phyloP scores from a whole-genome alignment of 1,140 invertebrate species.

The Bemisia tabaci region DNA sequence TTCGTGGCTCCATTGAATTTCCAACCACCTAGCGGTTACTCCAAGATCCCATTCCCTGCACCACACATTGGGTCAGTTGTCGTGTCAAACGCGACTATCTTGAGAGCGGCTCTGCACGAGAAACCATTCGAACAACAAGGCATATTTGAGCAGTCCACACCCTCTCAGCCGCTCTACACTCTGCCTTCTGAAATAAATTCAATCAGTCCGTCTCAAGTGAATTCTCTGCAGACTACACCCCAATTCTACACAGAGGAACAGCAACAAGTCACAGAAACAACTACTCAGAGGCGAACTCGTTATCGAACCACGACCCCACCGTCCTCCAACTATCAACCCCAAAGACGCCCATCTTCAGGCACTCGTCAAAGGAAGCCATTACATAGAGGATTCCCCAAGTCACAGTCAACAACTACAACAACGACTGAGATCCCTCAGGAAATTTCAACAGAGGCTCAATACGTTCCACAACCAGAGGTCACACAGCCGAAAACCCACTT shows the following conservation, averaged over 20 bases:
- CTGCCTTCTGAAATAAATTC: slow-evolving; percentile 6
- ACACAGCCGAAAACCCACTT: background rate
- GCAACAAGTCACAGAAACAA: slow-evolving; percentile 6
- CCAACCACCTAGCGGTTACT: slow-evolving; percentile 59
- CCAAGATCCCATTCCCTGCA: slow-evolving; percentile 66
- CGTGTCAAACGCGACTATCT: slow-evolving; percentile 30
- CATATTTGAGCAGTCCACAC: slow-evolving; percentile 1
- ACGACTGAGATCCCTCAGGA: background rate
- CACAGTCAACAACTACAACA: slow-evolving; percentile 9
- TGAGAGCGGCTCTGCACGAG: slow-evolving; percentile 14
- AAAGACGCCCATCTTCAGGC: slow-evolving; percentile 2
- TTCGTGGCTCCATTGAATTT: slow-evolving; percentile 73
- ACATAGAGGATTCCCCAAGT: slow-evolving; percentile 15
- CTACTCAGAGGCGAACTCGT: slow-evolving; percentile 6
- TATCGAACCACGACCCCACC: slow-evolving; percentile 6
- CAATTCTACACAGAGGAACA: slow-evolving; percentile 1
- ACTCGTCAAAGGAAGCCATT: slow-evolving; percentile 16
- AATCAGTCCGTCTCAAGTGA: slow-evolving; percentile 13
- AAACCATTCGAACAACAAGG: slow-evolving; percentile 11
- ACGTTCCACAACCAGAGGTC: background rate
- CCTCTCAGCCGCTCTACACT: background rate
- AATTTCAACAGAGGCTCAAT: background rate
- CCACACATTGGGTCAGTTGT: slow-evolving; percentile 74
- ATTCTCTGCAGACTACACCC: slow-evolving; percentile 5
- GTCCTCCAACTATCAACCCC: background rate